Base-by-base conservation (phyloP, 1,140 invertebrate genomes). In the roundworm (Caenorhabditis elegans) region DNA sequence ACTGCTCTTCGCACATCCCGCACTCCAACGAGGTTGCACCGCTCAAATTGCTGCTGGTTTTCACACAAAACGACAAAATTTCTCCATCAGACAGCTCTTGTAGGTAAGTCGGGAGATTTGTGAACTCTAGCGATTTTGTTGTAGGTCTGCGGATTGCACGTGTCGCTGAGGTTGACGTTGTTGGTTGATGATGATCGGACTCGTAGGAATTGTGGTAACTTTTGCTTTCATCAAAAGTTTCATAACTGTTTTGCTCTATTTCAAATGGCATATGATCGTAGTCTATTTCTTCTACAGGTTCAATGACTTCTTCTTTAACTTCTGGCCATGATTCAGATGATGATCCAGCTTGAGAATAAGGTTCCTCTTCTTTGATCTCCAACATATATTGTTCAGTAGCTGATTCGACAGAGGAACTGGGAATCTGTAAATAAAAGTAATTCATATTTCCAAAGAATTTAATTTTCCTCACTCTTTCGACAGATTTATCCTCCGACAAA, bases 11-110 rank as follows among this genome's bases (percentile, higher is more conserved):
- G 22, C 60, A 70, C 60, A 70, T 70, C 28, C 60, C 60, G n/a
- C 60, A 70, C 19, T 70, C 60, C 10, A 70, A 43, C 22, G 34
- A n/a, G 10, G 13, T 70, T 39, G 22, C 31, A 24, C 60, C 60
- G 17, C 60, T 70, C 17, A 70, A 3, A 39, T 70, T 70, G 34
- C 34, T 70, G n/a, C 60, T 70, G 11, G 60, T 70, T n/a, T 39
- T 70, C 17, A 70, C 60, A 70, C 60, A 70, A 39, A 70, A 70
- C 22, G 34, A 43, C 60, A 70, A 39, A 43, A 70, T 22, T 70
- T 70, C 11, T 6, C 22, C n/a, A 70, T 70, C 60, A 22, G 60
- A 70, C 13, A 70, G 22, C n/a, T 70, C 60, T 5, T 31, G 60
- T 10, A 22, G 39, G 13, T n/a, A 39, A 34, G 34, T 10, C 6